Evolutionary conservation across 2,797 vertebrate genomes (phyloP).

Genomic region (Phylloscopus collybita): DNA sequence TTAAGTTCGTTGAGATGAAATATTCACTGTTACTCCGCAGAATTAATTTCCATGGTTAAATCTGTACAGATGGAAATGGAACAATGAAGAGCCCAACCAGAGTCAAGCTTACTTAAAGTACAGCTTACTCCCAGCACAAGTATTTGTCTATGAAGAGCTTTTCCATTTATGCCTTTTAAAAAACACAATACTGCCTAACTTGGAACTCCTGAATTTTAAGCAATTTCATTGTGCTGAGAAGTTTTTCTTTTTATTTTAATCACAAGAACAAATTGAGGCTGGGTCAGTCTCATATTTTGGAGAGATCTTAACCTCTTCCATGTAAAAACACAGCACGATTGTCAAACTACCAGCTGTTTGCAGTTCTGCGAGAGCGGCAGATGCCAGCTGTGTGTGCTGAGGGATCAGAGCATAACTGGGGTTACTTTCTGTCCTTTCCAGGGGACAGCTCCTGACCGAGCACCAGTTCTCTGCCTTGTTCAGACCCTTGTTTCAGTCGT

Average conservation of each 20-base stretch:
- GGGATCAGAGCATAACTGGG: background rate
- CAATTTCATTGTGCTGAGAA: background rate
- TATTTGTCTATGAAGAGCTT: background rate
- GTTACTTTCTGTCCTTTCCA: background rate
- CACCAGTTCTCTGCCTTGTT: background rate
- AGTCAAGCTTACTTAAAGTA: background rate
- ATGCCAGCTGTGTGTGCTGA: background rate
- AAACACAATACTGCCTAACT: background rate
- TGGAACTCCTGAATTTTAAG: background rate
- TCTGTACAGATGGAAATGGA: background rate
- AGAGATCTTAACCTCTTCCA: background rate
- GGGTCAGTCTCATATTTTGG: background rate
- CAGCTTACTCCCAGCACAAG: background rate
- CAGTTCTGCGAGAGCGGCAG: background rate
- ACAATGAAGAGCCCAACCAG: background rate
- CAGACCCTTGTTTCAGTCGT: rapidly evolving
- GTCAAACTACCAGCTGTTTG: background rate
- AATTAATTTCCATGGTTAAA: background rate
- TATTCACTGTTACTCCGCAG: background rate
- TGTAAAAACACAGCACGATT: background rate
- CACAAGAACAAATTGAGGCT: background rate
- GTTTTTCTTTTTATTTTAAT: background rate
- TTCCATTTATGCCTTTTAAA: background rate
- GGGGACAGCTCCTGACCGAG: background rate
- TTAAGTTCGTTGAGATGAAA: background rate